Evolutionary conservation across 2,888 invertebrate genomes (phyloP).

Genomic region (Drosophila atroscutellata): DNA sequence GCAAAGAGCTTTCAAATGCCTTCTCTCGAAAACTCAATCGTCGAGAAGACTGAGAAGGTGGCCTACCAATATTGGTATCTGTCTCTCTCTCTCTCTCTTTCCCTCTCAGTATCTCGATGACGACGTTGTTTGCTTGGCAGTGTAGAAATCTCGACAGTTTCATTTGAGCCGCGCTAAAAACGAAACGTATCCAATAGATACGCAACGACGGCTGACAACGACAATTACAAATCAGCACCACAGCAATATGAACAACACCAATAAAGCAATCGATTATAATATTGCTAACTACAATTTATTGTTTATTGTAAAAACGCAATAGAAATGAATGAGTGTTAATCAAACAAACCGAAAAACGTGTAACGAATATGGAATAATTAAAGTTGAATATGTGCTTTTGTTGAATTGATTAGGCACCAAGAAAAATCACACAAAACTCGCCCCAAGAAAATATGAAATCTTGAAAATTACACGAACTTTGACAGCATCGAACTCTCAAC

Average conservation of each 20-base stretch:
- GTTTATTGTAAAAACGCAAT: slow-evolving; percentile 30
- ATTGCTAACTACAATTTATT: slow-evolving; percentile 36
- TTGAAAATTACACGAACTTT: slow-evolving; percentile 14
- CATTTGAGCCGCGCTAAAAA: slow-evolving; percentile 84
- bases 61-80: slow-evolving; percentile 53
- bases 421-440: not conserved
- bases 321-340: slow-evolving; percentile 2
- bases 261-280: slow-evolving; percentile 27
- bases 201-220: slow-evolving; percentile 66
- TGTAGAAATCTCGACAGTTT: slow-evolving; percentile 80
- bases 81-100: slow-evolving; percentile 24
- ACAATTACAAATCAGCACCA: slow-evolving; percentile 36
- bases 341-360: slow-evolving; percentile 45
- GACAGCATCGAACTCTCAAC: slow-evolving; percentile 18
- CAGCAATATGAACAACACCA: slow-evolving; percentile 12
- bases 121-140: slow-evolving; percentile 55
- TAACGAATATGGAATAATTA: slow-evolving; percentile 47
- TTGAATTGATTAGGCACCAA: not conserved
- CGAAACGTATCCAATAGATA: slow-evolving; percentile 81
- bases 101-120: slow-evolving; percentile 14
- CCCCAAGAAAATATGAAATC: slow-evolving; percentile 1
- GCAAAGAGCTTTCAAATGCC: slow-evolving; percentile 63
- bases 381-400: slow-evolving; percentile 3
- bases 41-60: slow-evolving; percentile 40
- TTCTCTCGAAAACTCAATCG: slow-evolving; percentile 72